Conservation (phyloP, 2,888 invertebrate species). For the Atethmia centrago region DNA sequence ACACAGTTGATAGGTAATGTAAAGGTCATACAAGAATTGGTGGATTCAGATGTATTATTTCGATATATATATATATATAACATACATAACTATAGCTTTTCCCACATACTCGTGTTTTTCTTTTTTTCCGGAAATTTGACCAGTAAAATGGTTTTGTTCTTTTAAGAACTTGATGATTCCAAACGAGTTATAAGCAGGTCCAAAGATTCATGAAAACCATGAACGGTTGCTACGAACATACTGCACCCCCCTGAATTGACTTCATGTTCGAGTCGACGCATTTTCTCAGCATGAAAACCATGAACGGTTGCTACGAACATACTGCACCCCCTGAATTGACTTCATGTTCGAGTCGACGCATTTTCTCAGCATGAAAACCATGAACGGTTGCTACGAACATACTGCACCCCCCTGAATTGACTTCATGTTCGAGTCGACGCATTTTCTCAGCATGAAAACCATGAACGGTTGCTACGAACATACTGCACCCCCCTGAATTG, state of each 20-base stretch:
- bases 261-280: too few species aligned
- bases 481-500: background rate
- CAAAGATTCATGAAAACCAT: too few species aligned
- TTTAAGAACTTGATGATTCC: background rate
- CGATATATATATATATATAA: background rate
- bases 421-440: too few species aligned
- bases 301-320: background rate
- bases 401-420: too few species aligned
- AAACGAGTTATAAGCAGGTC: background rate
- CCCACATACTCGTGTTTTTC: background rate
- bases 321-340: background rate
- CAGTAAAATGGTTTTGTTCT: background rate
- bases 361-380: too few species aligned
- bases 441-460: background rate
- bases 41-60: background rate
- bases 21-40: conserved; percentile 38
- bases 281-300: background rate
- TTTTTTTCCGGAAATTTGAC: background rate
- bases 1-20: conserved; percentile 63
- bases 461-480: background rate
- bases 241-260: too few species aligned
- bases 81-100: background rate
- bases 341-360: background rate
- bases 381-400: too few species aligned
- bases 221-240: too few species aligned